A percentile compares a stretch with the other conserved stretches of the same genome.
Conservation (phyloP, 1,140 invertebrate genomes). For the Aphaenogaster ashmeadi region DNA sequence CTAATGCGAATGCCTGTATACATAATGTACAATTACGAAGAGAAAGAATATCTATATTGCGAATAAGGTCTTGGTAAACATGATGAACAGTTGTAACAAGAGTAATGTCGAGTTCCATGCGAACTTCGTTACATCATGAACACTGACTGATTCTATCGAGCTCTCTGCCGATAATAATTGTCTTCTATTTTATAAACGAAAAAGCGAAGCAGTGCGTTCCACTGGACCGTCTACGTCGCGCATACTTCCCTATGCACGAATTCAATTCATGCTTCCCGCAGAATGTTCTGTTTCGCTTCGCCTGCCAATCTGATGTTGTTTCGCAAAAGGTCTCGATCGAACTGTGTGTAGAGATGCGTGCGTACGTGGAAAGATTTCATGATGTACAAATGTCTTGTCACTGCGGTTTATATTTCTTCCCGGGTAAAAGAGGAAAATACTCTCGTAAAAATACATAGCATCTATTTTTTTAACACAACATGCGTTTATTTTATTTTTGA, state of each 20-base stretch:
- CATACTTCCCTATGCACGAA: constrained; percentile 34
- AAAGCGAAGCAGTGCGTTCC: constrained; percentile 71
- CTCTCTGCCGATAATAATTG: constrained; percentile 73
- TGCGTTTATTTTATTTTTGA: constrained; percentile 44
- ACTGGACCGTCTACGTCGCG: constrained; percentile 49
- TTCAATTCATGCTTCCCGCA: constrained; percentile 70
- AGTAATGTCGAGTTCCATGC: constrained; percentile 60
- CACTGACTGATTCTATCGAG: constrained; percentile 71
- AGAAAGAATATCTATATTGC: constrained; percentile 65
- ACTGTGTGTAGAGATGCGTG: constrained; percentile 30
- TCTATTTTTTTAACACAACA: constrained; percentile 42
- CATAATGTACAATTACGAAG: constrained; percentile 67
- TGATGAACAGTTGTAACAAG: constrained; percentile 45
- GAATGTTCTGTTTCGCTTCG: constrained; percentile 74
- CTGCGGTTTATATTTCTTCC: constrained; percentile 36
- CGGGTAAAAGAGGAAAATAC: constrained; percentile 68
- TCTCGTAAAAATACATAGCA: constrained; percentile 49
- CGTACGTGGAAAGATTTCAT: constrained; percentile 41
- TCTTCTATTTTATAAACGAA: constrained; percentile 76
- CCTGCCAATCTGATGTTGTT: constrained; percentile 54
- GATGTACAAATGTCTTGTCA: constrained; percentile 59
- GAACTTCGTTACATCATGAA: constrained; percentile 61
- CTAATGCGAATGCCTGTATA: constrained; percentile 64
- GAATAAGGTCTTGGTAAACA: constrained; percentile 44
- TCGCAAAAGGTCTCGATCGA: constrained; percentile 32